Evolutionary conservation across 2,113 vertebrate species (phyloP), one percentile per base, ranked within the genome.

Genomic region (Myrmophylax atrothorax): DNA sequence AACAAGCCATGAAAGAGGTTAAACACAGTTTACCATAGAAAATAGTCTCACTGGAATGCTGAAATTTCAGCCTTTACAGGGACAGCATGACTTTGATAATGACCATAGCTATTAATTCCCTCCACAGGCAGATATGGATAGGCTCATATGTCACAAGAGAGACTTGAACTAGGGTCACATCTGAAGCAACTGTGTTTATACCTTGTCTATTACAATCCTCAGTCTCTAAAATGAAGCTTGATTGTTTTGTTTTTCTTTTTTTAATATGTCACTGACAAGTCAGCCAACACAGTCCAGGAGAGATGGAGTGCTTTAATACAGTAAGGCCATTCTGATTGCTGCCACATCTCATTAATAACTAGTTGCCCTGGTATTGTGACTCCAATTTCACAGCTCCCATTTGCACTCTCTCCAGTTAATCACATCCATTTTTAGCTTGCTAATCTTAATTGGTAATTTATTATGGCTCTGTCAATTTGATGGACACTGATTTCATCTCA

Each of bases 281-380:
- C 74, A 55, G 40, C 44, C 33, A 66, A 10, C 52, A 33, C 23
- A n/a, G 26, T 46, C 87, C 46, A 31, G 1, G 18, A 50, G 59
- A 94, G 84, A 74, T 49, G 18, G 64, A 90, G 58, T 79, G 18
- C 59, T 93, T 90, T 47, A 80, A 76, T 76, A 63, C 68, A 81
- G n/a, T 50, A 18, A 67, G 69, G 55, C 53, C 66, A n/a, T 73
- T 87, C 46, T 63, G 73, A 93, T 58, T 87, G 72, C 69, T 93
- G 87, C 84, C 89, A 91, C 81, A 44, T 78, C 73, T 63, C 88
- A 74, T 97, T 89, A 94, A 88, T 93, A 91, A 91, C 84, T 73
- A 73, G 1, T 40, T 60, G 66, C 63, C 80, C 90, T 72, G 84
- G 68, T 53, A 44, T 33, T 75, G 90, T 14, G 3, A 86, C 81